Percentiles rank a stretch among this genome's conserved stretches.
Conservation (phyloP, 2,888 invertebrate genomes). For the Harpagoxenus sublaevis region DNA sequence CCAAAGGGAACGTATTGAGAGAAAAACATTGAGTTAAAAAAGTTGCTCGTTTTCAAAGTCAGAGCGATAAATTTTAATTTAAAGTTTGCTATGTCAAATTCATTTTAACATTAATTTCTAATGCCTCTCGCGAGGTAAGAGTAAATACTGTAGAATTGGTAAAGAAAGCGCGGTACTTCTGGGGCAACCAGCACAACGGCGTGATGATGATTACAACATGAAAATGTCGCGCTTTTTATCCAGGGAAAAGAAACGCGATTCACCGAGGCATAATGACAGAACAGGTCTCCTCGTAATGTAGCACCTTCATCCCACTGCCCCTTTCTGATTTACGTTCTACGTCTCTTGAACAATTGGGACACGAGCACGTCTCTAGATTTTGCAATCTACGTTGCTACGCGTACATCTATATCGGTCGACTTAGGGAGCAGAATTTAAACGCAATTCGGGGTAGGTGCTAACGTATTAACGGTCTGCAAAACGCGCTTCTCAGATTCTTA, state of each 20-base stretch:
- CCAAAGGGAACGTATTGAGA: neutral
- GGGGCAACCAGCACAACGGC: neutral
- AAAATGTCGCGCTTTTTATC: conserved; percentile 3
- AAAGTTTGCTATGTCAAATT: neutral
- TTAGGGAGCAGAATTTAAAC: neutral
- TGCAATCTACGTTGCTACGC: conserved; percentile 25
- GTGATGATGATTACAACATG: conserved; percentile 15
- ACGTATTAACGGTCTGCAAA: neutral
- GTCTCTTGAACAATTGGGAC: neutral
- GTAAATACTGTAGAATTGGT: neutral
- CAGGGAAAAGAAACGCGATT: neutral
- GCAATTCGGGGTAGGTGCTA: neutral
- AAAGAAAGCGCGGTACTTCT: neutral
- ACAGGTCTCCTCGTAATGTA: neutral
- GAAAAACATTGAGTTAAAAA: neutral
- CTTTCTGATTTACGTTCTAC: conserved; percentile 9
- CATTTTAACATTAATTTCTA: neutral
- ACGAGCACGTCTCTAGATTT: neutral
- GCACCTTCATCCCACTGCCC: conserved; percentile 37
- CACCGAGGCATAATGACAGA: neutral
- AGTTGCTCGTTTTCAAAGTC: neutral
- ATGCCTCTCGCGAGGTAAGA: neutral
- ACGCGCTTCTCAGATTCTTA: neutral
- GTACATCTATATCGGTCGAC: neutral
- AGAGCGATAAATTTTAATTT: neutral